phyloP scores from a whole-genome alignment of 2,113 vertebrate species.

The Paracanthobrama guichenoti region DNA sequence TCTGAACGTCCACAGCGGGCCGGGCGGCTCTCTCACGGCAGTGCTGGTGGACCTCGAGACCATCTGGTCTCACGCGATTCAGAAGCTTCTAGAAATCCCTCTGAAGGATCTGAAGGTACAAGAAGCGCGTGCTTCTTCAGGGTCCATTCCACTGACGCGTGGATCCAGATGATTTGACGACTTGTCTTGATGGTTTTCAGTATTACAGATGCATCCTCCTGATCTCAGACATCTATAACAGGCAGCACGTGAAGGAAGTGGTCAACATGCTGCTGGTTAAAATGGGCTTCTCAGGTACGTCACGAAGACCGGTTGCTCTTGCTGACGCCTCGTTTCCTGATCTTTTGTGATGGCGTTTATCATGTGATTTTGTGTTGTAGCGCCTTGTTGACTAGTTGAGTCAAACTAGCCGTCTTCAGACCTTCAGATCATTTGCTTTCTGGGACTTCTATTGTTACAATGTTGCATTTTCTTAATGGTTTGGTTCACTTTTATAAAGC shows the following conservation, averaged over 20 bases:
- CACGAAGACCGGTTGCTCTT: neutral
- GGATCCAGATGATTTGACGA: neutral
- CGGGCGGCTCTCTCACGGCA: slow-evolving; percentile 89
- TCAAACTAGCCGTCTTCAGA: too few species aligned
- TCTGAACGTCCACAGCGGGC: slow-evolving; percentile 85
- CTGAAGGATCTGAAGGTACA: slow-evolving; percentile 95
- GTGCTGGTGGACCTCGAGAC: slow-evolving; percentile 90
- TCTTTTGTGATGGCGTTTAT: too few species aligned
- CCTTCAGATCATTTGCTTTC: too few species aligned
- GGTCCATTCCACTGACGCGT: neutral
- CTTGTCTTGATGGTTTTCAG: slow-evolving; percentile 63
- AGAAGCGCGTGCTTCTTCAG: neutral
- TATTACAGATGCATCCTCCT: slow-evolving; percentile 97
- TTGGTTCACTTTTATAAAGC: too few species aligned
- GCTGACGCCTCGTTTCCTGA: too few species aligned
- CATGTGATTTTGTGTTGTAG: too few species aligned
- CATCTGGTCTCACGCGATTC: slow-evolving; percentile 92
- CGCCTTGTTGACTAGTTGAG: too few species aligned
- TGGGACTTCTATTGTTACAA: too few species aligned
- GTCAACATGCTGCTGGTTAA: slow-evolving; percentile 94
- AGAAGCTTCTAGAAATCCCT: slow-evolving; percentile 94
- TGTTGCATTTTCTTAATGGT: too few species aligned
- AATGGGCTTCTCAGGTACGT: slow-evolving; percentile 95
- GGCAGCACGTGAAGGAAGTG: slow-evolving; percentile 92
- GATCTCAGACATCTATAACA: slow-evolving; percentile 95